phyloP scores from a whole-genome alignment of 2,797 vertebrate species.

The Muscicapa comitata region DNA sequence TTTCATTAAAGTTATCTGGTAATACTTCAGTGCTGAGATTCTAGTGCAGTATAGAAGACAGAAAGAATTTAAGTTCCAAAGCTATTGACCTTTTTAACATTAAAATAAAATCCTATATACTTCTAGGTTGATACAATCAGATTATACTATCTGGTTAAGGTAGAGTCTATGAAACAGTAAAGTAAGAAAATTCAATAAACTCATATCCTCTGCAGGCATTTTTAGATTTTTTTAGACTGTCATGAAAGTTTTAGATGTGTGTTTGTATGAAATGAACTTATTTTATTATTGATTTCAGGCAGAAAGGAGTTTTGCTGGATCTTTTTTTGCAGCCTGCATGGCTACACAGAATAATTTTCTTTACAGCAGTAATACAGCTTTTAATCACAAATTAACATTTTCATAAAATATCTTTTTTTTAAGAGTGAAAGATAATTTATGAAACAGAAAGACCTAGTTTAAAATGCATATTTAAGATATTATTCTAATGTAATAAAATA shows the following conservation, averaged over 20 bases:
- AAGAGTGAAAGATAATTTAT: not conserved
- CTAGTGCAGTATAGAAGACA: slow-evolving; percentile 62
- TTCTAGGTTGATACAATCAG: slow-evolving; percentile 74
- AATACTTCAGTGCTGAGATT: slow-evolving; percentile 63
- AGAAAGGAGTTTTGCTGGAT: slow-evolving; percentile 32
- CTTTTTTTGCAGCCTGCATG: not conserved
- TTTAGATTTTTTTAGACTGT: slow-evolving; percentile 71
- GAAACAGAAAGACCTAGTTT: not conserved
- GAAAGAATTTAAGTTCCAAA: slow-evolving; percentile 74
- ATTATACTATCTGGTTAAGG: slow-evolving; percentile 72
- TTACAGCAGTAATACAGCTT: not conserved
- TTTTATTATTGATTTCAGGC: slow-evolving; percentile 67
- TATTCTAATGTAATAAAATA: not conserved
- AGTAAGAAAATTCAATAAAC: slow-evolving; percentile 74
- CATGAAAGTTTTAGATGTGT: slow-evolving; percentile 65
- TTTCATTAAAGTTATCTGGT: slow-evolving; percentile 74
- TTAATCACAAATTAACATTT: slow-evolving; percentile 22
- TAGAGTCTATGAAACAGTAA: slow-evolving; percentile 73
- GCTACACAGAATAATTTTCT: not conserved
- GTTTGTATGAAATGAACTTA: slow-evolving; percentile 73
- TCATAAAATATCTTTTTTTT: not conserved
- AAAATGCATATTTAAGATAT: not conserved
- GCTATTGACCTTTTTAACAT: slow-evolving; percentile 75
- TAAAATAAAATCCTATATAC: slow-evolving; percentile 79
- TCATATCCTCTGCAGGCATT: slow-evolving; percentile 70